Evolutionary conservation across 2,113 vertebrate genomes (phyloP).

Genomic region (Piliocolobus tephrosceles): DNA sequence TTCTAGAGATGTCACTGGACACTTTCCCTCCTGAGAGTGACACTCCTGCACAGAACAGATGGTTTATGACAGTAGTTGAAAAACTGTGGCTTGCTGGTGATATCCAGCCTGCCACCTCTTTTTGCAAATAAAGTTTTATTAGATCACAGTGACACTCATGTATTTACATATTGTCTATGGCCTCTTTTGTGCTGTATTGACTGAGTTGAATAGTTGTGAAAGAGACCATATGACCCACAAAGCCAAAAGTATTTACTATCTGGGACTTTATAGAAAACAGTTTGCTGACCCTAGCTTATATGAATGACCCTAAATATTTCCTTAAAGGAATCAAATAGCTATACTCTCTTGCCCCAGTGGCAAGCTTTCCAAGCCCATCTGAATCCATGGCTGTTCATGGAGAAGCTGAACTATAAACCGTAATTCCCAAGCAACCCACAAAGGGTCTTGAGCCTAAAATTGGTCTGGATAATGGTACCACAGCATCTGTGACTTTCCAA

Average conservation of each 20-base stretch:
- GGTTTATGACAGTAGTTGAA: not conserved
- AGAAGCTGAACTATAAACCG: not conserved
- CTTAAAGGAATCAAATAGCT: not conserved
- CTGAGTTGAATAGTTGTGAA: not conserved
- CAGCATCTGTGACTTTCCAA: not conserved
- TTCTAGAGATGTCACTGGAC: not conserved
- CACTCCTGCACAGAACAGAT: not conserved
- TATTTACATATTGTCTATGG: not conserved
- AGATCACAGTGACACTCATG: not conserved
- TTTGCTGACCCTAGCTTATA: not conserved
- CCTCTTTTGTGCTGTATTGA: not conserved
- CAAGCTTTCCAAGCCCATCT: not conserved
- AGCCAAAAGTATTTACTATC: not conserved
- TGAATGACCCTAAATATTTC: not conserved
- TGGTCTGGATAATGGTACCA: not conserved
- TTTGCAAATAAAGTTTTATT: slow-evolving; percentile 27
- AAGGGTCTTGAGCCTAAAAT: not conserved
- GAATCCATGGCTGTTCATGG: not conserved
- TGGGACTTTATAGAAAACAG: not conserved
- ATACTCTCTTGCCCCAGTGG: not conserved
- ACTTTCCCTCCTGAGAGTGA: not conserved
- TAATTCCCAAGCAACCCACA: not conserved
- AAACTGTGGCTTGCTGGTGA: not conserved
- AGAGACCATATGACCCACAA: not conserved
- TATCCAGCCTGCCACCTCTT: not conserved